Base-by-base conservation (phyloP, 2,113 vertebrate genomes). In the Thomomys bottae region DNA sequence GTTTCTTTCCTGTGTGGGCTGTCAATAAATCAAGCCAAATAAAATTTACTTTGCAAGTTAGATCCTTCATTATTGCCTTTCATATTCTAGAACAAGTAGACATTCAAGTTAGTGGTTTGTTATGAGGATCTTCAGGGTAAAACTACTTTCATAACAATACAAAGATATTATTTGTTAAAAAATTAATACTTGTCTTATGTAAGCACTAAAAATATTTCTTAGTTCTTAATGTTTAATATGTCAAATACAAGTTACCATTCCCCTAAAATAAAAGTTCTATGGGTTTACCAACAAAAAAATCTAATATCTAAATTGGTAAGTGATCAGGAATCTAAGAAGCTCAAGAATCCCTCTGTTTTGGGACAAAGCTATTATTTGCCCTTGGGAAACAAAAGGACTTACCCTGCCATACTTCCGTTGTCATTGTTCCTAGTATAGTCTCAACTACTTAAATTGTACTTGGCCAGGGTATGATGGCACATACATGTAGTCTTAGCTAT, bases 21-120 rank as follows among this genome's bases (percentile, higher is more conserved):
- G 8, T 4, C 14, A 54, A 54, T 38, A 81, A 76, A 86, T 70
- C 49, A 92, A 88, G 28, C 24, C 28, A 84, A 64, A 82, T 70
- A 87, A 84, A 75, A 76, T 85, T 76, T 3, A 81, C 49, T 92
- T 70, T 68, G 68, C 18, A 76, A 40, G 34, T 72, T 79, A 79
- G 67, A 26, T 32, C 8, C 75, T 89, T 89, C 38, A 57, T 88
- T 67, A 38, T 40, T 30, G 7, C 36, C 59, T 94, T 88, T 88
- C 26, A 70, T 70, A 63, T 76, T 91, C 67, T 84, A 2, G 38
- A 84, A 63, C 26, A 77, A 45, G 70, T n/a, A 42, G 42, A 68
- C 30, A 75, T 66, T 63, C n/a, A 80, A 61, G 28, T 71, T n/a
- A 83, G 7, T 84, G 20, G 14, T 84, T 90, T 12, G 77, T 42